Evolutionary conservation across 2,797 vertebrate species (phyloP).

Genomic region (Pseudochaenichthys georgianus): DNA sequence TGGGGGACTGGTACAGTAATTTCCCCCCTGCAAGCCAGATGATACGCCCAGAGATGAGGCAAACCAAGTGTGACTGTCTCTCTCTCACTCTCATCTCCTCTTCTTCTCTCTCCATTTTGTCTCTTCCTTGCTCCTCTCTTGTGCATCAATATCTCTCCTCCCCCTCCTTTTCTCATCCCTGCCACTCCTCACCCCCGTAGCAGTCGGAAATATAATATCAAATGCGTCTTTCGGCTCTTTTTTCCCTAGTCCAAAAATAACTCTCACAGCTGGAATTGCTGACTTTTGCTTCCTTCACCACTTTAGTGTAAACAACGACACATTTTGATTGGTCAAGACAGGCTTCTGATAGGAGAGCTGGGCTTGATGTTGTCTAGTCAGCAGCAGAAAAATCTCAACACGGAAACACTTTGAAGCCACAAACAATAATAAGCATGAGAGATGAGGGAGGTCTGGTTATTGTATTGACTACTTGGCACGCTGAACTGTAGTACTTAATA

Average conservation of each 20-base stretch:
- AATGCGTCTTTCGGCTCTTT: slow-evolving; percentile 45
- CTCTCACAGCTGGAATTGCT: slow-evolving; percentile 72
- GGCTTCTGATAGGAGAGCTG: slow-evolving; percentile 59
- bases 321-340: slow-evolving; percentile 78
- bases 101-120: slow-evolving; percentile 55
- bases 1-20: slow-evolving; percentile 77
- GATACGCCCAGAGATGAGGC: slow-evolving; percentile 76
- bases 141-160: slow-evolving; percentile 64
- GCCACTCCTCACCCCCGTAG: slow-evolving; percentile 20
- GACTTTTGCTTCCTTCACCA: slow-evolving; percentile 70
- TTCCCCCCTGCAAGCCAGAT: slow-evolving; percentile 77
- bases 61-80: slow-evolving; percentile 76
- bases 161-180: not conserved
- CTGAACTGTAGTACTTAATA: slow-evolving; percentile 31
- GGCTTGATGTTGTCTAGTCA: slow-evolving; percentile 72
- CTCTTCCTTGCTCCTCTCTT: slow-evolving; percentile 45
- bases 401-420: slow-evolving; percentile 66
- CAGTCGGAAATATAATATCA: slow-evolving; percentile 80
- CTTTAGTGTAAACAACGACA: slow-evolving; percentile 69
- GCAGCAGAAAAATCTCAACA: slow-evolving; percentile 60
- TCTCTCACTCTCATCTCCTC: slow-evolving; percentile 47
- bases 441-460: slow-evolving; percentile 54
- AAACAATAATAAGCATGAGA: slow-evolving; percentile 72
- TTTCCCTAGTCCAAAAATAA: slow-evolving; percentile 76
- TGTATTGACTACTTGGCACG: slow-evolving; percentile 64